phyloP scores from a whole-genome alignment of 2,113 vertebrate species.

The Ceyx melanurus region DNA sequence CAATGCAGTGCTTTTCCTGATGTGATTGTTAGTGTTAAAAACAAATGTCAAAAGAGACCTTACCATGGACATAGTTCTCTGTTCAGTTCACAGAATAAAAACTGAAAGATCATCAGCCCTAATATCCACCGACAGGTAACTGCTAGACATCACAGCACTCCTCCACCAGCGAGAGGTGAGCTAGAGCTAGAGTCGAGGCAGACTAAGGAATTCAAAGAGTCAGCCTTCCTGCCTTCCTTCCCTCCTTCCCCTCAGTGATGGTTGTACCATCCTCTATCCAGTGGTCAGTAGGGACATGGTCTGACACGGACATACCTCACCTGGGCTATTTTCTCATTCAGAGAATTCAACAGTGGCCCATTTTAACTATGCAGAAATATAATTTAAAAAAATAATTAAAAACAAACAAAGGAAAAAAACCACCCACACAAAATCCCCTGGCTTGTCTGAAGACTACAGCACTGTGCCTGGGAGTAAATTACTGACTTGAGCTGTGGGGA shows the following conservation, averaged over 20 bases:
- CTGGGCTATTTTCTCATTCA: not conserved
- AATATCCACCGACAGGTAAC: conserved; percentile 3
- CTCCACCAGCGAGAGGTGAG: not conserved
- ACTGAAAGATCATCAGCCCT: conserved; percentile 71
- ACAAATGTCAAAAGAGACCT: conserved; percentile 46
- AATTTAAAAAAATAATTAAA: not conserved
- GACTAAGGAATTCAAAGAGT: not conserved
- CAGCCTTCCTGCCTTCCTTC: not conserved
- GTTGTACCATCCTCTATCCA: not conserved
- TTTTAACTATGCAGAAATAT: not conserved
- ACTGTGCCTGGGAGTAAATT: not conserved
- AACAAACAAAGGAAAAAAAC: not conserved
- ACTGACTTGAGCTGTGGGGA: not conserved
- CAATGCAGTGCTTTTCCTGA: conserved; percentile 70
- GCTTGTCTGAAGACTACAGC: not conserved
- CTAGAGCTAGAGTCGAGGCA: not conserved
- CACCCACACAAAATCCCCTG: not conserved
- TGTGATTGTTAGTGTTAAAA: conserved; percentile 50
- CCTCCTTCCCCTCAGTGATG: not conserved
- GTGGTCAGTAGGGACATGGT: not conserved
- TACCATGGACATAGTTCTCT: conserved; percentile 53
- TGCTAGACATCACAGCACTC: conserved; percentile 8
- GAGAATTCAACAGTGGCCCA: not conserved
- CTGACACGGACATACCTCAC: fast-evolving
- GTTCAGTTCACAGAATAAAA: not conserved